A percentile compares a stretch with the other conserved stretches of the same genome.
phyloP scores from a whole-genome alignment of 2,888 invertebrate genomes.

The Megaustenia siamemsis region DNA sequence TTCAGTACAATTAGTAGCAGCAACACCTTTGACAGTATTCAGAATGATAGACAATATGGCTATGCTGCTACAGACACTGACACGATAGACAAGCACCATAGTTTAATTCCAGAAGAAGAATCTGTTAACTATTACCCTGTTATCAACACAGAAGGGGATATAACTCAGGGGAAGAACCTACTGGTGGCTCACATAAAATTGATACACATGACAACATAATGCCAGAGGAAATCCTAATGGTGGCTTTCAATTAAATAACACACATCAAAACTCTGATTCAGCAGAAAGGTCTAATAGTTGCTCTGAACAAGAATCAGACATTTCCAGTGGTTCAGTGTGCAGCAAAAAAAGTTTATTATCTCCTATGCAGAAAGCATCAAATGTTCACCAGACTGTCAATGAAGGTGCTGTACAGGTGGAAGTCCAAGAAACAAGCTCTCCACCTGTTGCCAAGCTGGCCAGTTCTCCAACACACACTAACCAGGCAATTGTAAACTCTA shows the following conservation, averaged over 20 bases:
- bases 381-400: neutral
- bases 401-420: neutral
- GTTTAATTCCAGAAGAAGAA: too few species aligned
- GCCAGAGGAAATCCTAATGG: too few species aligned
- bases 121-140: too few species aligned
- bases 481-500: neutral
- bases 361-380: neutral
- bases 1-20: constrained; percentile 10
- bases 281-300: too few species aligned
- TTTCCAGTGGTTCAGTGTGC: neutral
- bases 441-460: neutral
- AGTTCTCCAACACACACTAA: neutral
- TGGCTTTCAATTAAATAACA: too few species aligned
- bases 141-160: too few species aligned
- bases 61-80: neutral
- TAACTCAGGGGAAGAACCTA: too few species aligned
- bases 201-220: too few species aligned
- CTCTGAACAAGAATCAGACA: neutral
- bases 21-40: neutral
- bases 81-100: too few species aligned
- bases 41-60: neutral
- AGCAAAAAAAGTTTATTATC: neutral
- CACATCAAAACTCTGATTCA: too few species aligned
- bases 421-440: neutral
- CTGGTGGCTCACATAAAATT: too few species aligned